Percentiles rank a stretch among this genome's conserved stretches.
phyloP scores from a whole-genome alignment of 1,140 invertebrate species.

The Vanessa tameamea region DNA sequence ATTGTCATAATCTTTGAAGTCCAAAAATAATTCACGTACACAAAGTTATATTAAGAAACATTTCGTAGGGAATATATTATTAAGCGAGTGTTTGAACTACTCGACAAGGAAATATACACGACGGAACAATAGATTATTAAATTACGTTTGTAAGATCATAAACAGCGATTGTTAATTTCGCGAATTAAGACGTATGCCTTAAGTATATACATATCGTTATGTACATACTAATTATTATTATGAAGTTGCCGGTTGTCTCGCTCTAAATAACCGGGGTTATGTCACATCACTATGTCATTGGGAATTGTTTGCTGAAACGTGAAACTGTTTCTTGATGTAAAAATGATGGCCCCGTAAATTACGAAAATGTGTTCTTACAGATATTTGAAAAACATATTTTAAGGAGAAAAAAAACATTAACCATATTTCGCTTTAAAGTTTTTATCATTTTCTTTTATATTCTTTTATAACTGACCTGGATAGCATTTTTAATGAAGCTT shows the following conservation, averaged over 20 bases:
- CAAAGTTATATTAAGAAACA: background rate
- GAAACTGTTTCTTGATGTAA: too few species aligned
- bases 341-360: too few species aligned
- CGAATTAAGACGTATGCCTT: background rate
- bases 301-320: too few species aligned
- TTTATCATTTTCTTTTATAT: too few species aligned
- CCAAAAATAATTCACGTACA: background rate
- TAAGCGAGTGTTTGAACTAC: background rate
- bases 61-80: background rate
- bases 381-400: too few species aligned
- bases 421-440: too few species aligned
- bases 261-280: background rate
- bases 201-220: background rate
- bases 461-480: too few species aligned
- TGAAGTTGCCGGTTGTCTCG: background rate
- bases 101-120: background rate
- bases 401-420: too few species aligned
- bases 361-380: too few species aligned
- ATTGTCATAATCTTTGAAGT: too few species aligned
- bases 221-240: background rate
- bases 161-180: background rate
- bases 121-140: background rate
- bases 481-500: too few species aligned
- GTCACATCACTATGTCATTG: too few species aligned
- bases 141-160: constrained; percentile 2